Base-by-base conservation (phyloP, 1,140 invertebrate genomes). In the Heterodera schachtii region DNA sequence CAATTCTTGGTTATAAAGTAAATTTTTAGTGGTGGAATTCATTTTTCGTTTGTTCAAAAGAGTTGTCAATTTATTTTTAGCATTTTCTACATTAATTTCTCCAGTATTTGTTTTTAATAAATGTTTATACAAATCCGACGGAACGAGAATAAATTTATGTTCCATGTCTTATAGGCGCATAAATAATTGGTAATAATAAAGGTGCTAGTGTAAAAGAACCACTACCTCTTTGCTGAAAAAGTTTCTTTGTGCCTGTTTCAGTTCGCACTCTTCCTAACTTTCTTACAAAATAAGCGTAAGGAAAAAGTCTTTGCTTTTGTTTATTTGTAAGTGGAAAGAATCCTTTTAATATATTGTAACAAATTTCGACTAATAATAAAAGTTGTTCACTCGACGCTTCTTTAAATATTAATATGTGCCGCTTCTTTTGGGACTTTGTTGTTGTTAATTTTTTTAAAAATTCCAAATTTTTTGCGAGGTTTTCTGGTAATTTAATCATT, bases 361-460 rank as follows among this genome's bases (percentile, higher is more conserved):
- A 73, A 80, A 79, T 79, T 79, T 79, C 78, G 7, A 79, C 73
- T 16, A 79, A 16, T 19, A 77, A 44, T 80, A 79, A 43, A 43
- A 79, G 77, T 43, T 79, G 66, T n/a, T 80, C 76, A 0, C 0
- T 46, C 5, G 77, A 31, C 31, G 79, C 79, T 52, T 13, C 44
- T 80, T 80, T 80, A 47, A 80, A 21, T 31, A 80, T 19, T 3
- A 13, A 31, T 3, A 5, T 16, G 1, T 31, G 31, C 6, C 75
- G 8, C 41, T 80, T 80, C 57, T 60, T 81, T 11, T 82, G 9
- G 6, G 79, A 80, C 9, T 76, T 79, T 21, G 79, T 80, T 19
- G 9, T 16, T 19, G 44, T 4, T 16, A 80, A 6, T 7, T 44
- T 80, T 60, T 80, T 80, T 31, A 80, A 19, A 57, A 80, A 80